Percentiles rank a stretch among this genome's conserved stretches.
phyloP scores from a whole-genome alignment of 1,140 invertebrate genomes.

The Dryas iulia region DNA sequence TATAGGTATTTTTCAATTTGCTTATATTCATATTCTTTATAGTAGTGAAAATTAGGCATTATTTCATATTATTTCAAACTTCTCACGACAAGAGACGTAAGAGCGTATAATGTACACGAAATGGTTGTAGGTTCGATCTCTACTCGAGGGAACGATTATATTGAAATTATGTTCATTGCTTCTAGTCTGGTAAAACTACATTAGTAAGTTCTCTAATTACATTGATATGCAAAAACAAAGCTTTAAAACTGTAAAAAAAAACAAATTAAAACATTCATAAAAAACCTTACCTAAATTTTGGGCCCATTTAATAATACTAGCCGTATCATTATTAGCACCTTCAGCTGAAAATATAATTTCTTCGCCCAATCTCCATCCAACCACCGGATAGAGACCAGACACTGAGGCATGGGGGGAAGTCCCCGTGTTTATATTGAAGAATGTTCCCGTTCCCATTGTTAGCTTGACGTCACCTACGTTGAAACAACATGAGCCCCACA shows the following conservation, averaged over 20 bases:
- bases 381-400: slow-evolving; percentile 91
- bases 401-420: slow-evolving; percentile 88
- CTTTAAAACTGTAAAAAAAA: background rate
- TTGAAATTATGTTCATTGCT: too few relatives aligned
- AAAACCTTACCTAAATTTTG: slow-evolving; percentile 84
- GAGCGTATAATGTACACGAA: too few relatives aligned
- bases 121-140: too few relatives aligned
- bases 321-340: slow-evolving; percentile 92
- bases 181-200: too few relatives aligned
- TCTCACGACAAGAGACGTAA: too few relatives aligned
- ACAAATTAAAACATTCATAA: background rate
- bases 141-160: too few relatives aligned
- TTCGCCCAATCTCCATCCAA: slow-evolving; percentile 91
- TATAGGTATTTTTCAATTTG: too few relatives aligned
- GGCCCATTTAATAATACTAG: slow-evolving; percentile 93
- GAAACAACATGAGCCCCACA: slow-evolving; percentile 95
- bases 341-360: slow-evolving; percentile 90
- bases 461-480: slow-evolving; percentile 91
- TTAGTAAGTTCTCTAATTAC: too few relatives aligned
- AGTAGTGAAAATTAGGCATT: too few relatives aligned
- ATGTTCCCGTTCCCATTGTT: slow-evolving; percentile 97
- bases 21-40: too few relatives aligned
- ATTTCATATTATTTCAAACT: too few relatives aligned
- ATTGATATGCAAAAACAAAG: too few relatives aligned
- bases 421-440: slow-evolving; percentile 94